Conservation (phyloP, 2,797 vertebrate species). For the Nasua narica region DNA sequence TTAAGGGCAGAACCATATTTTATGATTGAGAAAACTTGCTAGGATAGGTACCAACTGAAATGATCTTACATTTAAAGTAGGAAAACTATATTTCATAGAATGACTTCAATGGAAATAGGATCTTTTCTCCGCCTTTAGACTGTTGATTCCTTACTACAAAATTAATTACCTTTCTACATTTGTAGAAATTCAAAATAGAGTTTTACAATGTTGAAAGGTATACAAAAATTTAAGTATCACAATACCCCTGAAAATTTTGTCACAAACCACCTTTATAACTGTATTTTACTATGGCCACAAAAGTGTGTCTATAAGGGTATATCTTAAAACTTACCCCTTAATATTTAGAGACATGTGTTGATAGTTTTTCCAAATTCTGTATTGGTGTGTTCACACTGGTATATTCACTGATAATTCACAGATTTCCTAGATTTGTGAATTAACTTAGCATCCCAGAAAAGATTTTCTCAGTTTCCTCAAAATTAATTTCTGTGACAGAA, state of each 20-base stretch:
- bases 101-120: not conserved
- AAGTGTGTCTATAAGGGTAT: not conserved
- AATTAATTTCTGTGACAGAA: constrained; percentile 34
- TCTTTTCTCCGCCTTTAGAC: constrained; percentile 29
- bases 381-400: not conserved
- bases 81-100: constrained; percentile 5
- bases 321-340: constrained; percentile 21
- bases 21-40: not conserved
- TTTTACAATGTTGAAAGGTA: not conserved
- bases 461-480: not conserved
- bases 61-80: not conserved
- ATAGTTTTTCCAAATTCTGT: constrained; percentile 17
- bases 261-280: not conserved
- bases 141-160: constrained; percentile 35
- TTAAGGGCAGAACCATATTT: not conserved
- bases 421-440: constrained; percentile 27
- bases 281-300: not conserved
- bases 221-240: not conserved
- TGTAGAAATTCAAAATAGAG: constrained; percentile 13
- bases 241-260: not conserved
- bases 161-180: not conserved
- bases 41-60: not conserved
- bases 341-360: not conserved
- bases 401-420: not conserved
- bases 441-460: not conserved